Conservation (phyloP, 2,888 invertebrate species). For the Dichetophora obliterata region DNA sequence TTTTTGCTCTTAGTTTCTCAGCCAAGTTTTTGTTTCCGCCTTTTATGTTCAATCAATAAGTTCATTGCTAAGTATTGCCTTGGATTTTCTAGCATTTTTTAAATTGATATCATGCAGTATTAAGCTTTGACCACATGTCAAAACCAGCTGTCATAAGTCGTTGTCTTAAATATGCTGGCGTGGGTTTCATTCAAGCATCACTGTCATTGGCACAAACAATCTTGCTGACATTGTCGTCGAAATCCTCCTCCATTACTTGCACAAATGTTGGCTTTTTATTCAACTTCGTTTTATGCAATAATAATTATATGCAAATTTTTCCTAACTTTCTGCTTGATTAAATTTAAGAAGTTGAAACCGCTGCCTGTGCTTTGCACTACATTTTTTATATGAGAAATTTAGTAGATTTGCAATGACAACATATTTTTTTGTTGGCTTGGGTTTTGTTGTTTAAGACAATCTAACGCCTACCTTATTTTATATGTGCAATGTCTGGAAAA, state of each 20-base stretch:
- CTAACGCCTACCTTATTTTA: neutral
- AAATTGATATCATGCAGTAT: neutral
- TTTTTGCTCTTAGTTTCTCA: too few species aligned
- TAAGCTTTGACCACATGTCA: neutral
- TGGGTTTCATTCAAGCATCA: slow-evolving; percentile 7
- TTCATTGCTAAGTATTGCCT: too few species aligned
- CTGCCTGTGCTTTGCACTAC: neutral
- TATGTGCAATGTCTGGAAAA: neutral
- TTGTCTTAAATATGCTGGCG: neutral
- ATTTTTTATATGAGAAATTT: neutral
- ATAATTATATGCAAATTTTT: slow-evolving; percentile 4
- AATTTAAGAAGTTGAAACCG: neutral
- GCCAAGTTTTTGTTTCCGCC: neutral
- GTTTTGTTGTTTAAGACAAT: neutral
- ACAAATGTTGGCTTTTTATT: neutral
- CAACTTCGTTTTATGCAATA: neutral
- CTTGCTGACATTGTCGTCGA: neutral
- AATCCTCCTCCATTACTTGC: neutral
- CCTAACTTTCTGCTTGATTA: neutral
- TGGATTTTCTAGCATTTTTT: too few species aligned
- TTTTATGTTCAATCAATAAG: neutral
- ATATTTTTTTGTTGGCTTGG: neutral
- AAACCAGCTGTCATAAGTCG: neutral
- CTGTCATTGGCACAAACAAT: slow-evolving; percentile 21
- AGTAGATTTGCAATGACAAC: neutral